phyloP scores from a whole-genome alignment of 2,113 vertebrate genomes.

The Bucco capensis region DNA sequence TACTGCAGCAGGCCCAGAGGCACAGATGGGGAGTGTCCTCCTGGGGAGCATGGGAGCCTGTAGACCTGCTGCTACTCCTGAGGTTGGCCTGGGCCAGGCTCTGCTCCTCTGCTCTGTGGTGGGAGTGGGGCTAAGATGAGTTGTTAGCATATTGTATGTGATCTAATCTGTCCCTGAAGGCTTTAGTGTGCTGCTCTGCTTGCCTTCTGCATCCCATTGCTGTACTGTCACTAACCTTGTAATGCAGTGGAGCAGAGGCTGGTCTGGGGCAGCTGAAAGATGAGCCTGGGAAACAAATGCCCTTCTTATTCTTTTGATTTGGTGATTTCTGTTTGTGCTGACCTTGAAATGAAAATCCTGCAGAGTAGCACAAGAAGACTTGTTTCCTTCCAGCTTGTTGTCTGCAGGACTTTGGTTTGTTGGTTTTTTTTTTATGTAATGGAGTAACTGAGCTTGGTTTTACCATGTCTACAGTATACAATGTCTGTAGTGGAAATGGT shows the following conservation, averaged over 20 bases:
- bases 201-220: neutral
- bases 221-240: no score
- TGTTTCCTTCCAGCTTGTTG: neutral
- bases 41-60: rapidly evolving
- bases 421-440: neutral
- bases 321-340: neutral
- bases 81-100: neutral
- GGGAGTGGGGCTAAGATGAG: neutral
- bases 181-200: neutral
- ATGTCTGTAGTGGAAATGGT: neutral
- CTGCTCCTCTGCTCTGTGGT: rapidly evolving
- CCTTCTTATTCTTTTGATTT: neutral
- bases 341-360: neutral
- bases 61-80: no score
- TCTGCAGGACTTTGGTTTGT: neutral
- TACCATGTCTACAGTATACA: neutral
- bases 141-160: rapidly evolving
- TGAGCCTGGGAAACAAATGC: neutral
- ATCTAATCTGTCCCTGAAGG: neutral
- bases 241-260: no score
- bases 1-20: neutral
- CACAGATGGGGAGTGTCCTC: no score
- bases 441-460: neutral
- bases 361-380: neutral
- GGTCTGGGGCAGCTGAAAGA: neutral